These are phyloP conservation scores for Corvus hawaiiensis DNA, from an alignment of 2,113 vertebrate genomes.

Conservation along the genomic window DNA sequence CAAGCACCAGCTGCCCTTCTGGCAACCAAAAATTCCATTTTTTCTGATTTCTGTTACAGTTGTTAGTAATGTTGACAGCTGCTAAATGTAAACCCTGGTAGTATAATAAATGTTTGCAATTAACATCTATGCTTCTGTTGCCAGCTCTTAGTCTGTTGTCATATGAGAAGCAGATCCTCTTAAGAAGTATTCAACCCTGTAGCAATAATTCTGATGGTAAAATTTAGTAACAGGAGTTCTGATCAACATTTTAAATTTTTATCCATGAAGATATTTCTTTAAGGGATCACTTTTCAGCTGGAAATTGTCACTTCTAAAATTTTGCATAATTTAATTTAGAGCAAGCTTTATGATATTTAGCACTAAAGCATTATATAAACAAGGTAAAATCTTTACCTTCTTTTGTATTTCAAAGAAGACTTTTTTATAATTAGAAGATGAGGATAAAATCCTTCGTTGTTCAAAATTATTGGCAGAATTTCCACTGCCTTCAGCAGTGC, in stretches of 20 bases:
- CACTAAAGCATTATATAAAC: neutral
- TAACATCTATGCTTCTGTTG: conserved; percentile 42
- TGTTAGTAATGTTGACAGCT: conserved; percentile 62
- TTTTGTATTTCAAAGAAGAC: neutral
- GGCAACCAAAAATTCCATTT: conserved; percentile 32
- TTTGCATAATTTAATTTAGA: neutral
- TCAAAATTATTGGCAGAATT: neutral
- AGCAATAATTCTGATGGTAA: neutral
- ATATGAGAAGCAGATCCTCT: conserved; percentile 34
- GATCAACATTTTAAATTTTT: neutral
- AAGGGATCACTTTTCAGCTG: neutral
- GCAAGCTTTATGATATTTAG: neutral
- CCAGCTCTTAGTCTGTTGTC: conserved; percentile 44
- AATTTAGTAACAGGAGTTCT: neutral
- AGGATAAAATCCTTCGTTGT: neutral
- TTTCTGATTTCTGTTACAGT: conserved; percentile 53
- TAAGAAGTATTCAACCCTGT: conserved; percentile 32
- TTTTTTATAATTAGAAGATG: neutral
- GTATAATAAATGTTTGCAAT: conserved; percentile 57
- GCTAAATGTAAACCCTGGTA: conserved; percentile 52
- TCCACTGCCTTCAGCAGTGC: neutral
- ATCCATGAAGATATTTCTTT: neutral
- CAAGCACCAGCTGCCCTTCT: conserved; percentile 31
- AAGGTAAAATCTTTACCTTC: neutral
- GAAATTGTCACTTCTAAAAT: neutral